Conservation (phyloP, 2,888 invertebrate species). For the Diadegma fenestrale region DNA sequence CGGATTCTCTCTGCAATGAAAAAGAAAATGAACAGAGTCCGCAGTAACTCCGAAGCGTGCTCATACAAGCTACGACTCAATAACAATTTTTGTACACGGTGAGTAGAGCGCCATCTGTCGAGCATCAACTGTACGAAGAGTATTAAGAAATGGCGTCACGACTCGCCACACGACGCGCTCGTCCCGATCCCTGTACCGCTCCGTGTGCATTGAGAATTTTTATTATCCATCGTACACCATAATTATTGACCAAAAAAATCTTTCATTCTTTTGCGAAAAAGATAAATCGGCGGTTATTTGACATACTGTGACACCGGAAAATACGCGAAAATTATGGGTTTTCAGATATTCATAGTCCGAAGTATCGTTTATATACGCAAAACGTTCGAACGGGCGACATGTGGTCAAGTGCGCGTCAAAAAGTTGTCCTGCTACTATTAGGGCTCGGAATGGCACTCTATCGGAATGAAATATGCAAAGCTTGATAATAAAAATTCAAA, state of each 20-base stretch:
- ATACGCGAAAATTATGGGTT: not conserved
- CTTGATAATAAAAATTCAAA: not conserved
- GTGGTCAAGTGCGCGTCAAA: not conserved
- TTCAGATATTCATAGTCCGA: not conserved
- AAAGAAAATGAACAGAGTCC: not conserved
- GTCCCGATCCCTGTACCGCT: not conserved
- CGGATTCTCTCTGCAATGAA: not conserved
- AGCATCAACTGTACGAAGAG: not conserved
- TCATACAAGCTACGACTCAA: not conserved
- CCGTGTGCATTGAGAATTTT: not conserved
- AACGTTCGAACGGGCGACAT: not conserved
- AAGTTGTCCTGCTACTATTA: not conserved
- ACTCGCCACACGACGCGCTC: not conserved
- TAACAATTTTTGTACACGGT: not conserved
- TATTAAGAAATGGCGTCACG: not conserved
- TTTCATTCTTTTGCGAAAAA: not conserved
- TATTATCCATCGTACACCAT: not conserved
- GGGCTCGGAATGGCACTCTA: not conserved
- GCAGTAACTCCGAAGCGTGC: not conserved
- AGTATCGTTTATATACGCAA: not conserved
- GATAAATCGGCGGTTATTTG: not conserved
- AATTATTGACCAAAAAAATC: not conserved
- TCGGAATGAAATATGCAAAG: slow-evolving; percentile 2
- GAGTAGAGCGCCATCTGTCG: not conserved
- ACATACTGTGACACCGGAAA: not conserved